Evolutionary conservation across 2,113 vertebrate genomes (phyloP), one percentile per base, ranked within the genome.

Genomic region (Suncus etruscus): DNA sequence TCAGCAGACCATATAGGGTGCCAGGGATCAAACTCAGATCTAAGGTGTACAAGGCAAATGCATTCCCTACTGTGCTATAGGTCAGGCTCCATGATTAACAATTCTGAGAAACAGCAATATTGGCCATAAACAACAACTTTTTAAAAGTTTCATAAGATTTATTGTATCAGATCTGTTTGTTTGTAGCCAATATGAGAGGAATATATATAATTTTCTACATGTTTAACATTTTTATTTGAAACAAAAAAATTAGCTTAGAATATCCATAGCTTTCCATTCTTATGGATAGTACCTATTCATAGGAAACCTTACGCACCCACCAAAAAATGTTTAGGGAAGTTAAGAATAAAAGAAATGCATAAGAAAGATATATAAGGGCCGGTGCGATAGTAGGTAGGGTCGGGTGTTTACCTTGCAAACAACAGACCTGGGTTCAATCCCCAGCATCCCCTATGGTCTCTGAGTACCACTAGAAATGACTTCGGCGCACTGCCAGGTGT

Each of bases 81-180:
- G 39, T 39, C 39, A 39, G 39, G 39, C 39, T 5, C 39, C 31
- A 8, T 85, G 91, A 93, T 92, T 83, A 90, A 77, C 51, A 63
- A 82, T 72, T 84, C 51, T 77, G 74, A 90, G 58, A 94, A 80
- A 70, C 58, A 89, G 81, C 6, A 18, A 81, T 31, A 50, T n/a
- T 90, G 77, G 76, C 75, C 29, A 39, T 29, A 74, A 81, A 80
- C 74, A 25, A 18, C 75, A 78, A 58, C 73, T 61, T 82, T 94
- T 91, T 61, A 90, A 92, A 94, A 84, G 74, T 16, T 72, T 47
- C 39, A 24, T 90, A 66, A 45, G 22, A 86, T 92, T 78, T 51
- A 75, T 83, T 76, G 48, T 14, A 39, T 31, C 65, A 75, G 48
- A 45, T 27, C 54, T 8, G 4, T 91, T 63, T 8, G 4, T 91